phyloP scores from a whole-genome alignment of 2,113 vertebrate species.

The Austrofundulus limnaeus region DNA sequence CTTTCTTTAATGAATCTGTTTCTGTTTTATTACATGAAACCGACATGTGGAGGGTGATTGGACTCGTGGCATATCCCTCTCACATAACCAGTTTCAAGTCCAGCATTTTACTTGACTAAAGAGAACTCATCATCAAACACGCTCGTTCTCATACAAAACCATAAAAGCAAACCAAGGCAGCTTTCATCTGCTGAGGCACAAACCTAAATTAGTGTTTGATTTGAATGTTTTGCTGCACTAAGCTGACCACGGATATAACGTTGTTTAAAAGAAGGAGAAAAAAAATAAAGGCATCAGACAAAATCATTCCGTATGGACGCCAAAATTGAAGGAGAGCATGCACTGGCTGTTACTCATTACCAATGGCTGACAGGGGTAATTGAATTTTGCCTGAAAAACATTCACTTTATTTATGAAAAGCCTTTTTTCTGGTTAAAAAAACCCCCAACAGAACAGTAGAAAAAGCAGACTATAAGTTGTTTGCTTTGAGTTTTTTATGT shows the following conservation, averaged over 20 bases:
- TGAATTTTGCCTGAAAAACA: constrained; percentile 68
- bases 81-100: constrained; percentile 29
- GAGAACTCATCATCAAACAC: constrained; percentile 27
- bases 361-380: constrained; percentile 66
- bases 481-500: constrained; percentile 12
- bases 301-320: constrained; percentile 58
- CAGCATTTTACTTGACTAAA: constrained; percentile 46
- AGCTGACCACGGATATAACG: constrained; percentile 58
- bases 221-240: constrained; percentile 62
- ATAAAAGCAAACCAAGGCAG: constrained; percentile 54
- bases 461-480: constrained; percentile 16
- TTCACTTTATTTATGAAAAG: constrained; percentile 65
- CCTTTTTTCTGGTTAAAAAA: constrained; percentile 39
- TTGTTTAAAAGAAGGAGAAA: constrained; percentile 46
- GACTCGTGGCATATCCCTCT: constrained; percentile 12
- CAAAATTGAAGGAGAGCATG: constrained; percentile 75
- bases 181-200: constrained; percentile 53
- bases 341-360: constrained; percentile 74
- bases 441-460: constrained; percentile 23
- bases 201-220: constrained; percentile 67
- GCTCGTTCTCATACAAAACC: constrained; percentile 15
- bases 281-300: constrained; percentile 58
- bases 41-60: constrained; percentile 16
- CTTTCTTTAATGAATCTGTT: constrained; percentile 23
- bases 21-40: constrained; percentile 21